Conservation (phyloP, 2,113 vertebrate genomes). For the Phalacrocorax pelagicus region DNA sequence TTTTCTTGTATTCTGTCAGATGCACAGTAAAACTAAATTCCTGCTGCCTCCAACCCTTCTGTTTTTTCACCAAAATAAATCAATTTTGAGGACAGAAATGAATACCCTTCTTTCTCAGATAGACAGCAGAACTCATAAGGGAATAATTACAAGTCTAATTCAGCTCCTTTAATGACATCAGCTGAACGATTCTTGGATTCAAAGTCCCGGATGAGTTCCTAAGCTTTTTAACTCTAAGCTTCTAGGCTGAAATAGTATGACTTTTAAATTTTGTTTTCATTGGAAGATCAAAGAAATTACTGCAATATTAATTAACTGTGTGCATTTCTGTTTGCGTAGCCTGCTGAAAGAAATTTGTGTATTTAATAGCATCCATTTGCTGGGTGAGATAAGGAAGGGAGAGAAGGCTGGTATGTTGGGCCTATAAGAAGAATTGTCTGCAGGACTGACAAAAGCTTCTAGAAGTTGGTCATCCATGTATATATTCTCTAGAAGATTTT, state of each 20-base stretch:
- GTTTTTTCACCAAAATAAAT: not conserved
- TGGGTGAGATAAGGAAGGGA: constrained; percentile 3
- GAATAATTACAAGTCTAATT: constrained; percentile 69
- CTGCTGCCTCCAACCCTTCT: not conserved
- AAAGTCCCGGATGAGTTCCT: constrained; percentile 46
- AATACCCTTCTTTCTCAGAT: constrained; percentile 21
- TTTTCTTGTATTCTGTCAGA: not conserved
- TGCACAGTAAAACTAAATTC: not conserved
- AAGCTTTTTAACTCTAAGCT: constrained; percentile 54
- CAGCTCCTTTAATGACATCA: constrained; percentile 67
- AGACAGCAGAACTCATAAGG: constrained; percentile 37
- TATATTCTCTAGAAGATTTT: not conserved
- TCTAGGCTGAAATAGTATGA: constrained; percentile 45
- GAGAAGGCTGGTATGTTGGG: not conserved
- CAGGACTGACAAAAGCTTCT: not conserved
- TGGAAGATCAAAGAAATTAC: constrained; percentile 40
- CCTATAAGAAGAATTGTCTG: not conserved
- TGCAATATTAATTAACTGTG: constrained; percentile 26
- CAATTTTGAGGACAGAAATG: constrained; percentile 48
- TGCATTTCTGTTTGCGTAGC: not conserved
- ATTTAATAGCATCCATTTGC: not conserved
- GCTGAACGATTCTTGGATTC: constrained; percentile 29
- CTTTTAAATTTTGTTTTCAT: constrained; percentile 47
- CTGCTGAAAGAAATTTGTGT: not conserved
- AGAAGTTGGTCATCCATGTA: not conserved